Evolutionary conservation across 2,888 invertebrate genomes (phyloP).

Genomic region (Tenthredo mesomela): DNA sequence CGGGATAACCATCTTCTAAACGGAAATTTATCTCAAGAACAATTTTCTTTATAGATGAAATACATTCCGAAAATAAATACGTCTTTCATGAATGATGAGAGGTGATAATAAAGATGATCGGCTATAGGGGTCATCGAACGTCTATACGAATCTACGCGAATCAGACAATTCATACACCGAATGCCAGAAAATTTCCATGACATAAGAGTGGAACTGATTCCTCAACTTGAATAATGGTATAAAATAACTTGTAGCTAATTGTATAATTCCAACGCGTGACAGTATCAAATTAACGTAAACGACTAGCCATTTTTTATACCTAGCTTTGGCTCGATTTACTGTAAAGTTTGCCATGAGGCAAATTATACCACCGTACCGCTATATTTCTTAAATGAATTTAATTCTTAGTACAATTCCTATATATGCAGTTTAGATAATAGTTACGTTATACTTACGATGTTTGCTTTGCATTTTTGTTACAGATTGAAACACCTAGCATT

Average conservation of each 20-base stretch:
- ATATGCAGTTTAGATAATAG: not conserved
- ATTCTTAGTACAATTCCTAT: not conserved
- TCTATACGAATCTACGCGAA: not conserved
- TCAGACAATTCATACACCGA: not conserved
- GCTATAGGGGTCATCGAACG: not conserved
- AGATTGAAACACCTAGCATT: not conserved
- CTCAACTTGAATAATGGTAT: not conserved
- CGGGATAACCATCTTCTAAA: not conserved
- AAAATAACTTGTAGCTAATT: not conserved
- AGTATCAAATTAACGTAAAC: not conserved
- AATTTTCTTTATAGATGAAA: not conserved
- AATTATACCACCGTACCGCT: not conserved
- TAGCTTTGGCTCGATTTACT: not conserved
- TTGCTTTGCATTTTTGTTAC: slow-evolving; percentile 31
- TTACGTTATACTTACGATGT: not conserved
- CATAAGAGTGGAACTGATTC: not conserved
- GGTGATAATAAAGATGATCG: not conserved
- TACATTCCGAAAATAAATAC: not conserved
- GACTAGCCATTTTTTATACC: not conserved
- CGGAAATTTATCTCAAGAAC: not conserved
- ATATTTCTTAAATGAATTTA: not conserved
- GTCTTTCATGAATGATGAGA: not conserved
- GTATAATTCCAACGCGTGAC: not conserved
- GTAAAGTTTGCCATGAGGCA: not conserved
- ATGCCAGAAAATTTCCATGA: not conserved